Percentiles rank a stretch among this genome's conserved stretches.
These are phyloP conservation scores for Natator depressus DNA, from an alignment of 2,113 vertebrate genomes.

Conservation along the genomic window DNA sequence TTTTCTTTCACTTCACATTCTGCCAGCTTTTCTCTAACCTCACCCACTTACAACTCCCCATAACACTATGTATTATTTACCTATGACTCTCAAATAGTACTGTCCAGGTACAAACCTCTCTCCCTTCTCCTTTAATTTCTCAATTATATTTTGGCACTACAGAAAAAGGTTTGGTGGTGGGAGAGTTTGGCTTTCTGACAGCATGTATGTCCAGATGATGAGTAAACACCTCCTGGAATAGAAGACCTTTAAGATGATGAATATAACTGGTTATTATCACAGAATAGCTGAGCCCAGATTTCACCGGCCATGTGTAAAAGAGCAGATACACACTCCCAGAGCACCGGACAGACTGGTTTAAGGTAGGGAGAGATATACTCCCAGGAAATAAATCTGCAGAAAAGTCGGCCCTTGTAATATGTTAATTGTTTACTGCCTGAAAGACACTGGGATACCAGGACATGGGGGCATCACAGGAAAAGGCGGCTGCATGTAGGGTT, in stretches of 20 bases:
- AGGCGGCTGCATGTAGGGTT: background rate
- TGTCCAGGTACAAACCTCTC: background rate
- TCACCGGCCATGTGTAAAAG: background rate
- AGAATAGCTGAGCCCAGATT: background rate
- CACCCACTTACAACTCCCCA: background rate
- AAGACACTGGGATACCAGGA: background rate
- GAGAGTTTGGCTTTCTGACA: background rate
- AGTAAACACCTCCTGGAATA: background rate
- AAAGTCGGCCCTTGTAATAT: background rate
- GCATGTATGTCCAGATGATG: background rate
- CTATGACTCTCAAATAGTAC: background rate
- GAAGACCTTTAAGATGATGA: background rate
- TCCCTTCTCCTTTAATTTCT: background rate
- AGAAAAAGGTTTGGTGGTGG: background rate
- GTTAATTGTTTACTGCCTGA: background rate
- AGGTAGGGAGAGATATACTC: background rate
- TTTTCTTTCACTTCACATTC: background rate
- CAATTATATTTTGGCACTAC: background rate
- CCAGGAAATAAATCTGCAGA: background rate
- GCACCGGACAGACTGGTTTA: background rate
- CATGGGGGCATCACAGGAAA: background rate
- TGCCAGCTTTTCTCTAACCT: background rate
- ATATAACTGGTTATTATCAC: background rate
- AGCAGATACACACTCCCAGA: background rate
- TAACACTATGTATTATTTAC: background rate